phyloP scores from a whole-genome alignment of 2,888 invertebrate genomes.

The Ectobius pallidus region DNA sequence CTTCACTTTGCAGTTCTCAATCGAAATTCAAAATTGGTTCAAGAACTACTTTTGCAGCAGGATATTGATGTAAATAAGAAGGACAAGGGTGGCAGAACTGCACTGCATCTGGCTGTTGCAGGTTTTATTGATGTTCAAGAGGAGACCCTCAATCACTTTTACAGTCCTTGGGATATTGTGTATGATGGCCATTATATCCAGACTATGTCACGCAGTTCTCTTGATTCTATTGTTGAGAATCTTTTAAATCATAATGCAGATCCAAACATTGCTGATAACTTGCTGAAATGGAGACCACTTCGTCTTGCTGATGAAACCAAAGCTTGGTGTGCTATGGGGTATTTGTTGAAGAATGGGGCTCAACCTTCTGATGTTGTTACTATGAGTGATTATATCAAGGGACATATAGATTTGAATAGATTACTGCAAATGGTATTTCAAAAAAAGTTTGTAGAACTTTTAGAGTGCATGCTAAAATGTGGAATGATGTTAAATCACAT shows the following conservation, averaged over 20 bases:
- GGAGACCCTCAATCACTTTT: not conserved
- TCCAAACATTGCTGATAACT: not conserved
- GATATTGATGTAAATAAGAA: not conserved
- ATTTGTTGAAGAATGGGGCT: not conserved
- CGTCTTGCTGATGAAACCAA: not conserved
- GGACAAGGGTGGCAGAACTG: conserved; percentile 21
- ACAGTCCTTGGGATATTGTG: not conserved
- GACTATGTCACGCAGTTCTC: too few species aligned
- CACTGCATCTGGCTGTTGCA: conserved; percentile 21
- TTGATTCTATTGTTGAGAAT: not conserved
- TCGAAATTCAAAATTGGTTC: not conserved
- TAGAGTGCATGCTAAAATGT: not conserved
- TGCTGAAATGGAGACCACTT: not conserved
- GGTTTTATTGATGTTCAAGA: not conserved
- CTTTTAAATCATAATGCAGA: not conserved
- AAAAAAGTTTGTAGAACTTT: not conserved
- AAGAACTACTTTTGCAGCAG: not conserved
- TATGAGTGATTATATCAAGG: not conserved
- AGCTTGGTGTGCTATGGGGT: not conserved
- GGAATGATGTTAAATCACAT: not conserved
- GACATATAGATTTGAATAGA: too few species aligned
- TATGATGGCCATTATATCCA: not conserved
- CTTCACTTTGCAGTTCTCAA: conserved; percentile 29
- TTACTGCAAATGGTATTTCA: too few species aligned
- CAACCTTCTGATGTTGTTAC: not conserved